Evolutionary conservation across 2,113 vertebrate species (phyloP), one percentile per base, ranked within the genome.

Genomic region (Otocyon megalotis): DNA sequence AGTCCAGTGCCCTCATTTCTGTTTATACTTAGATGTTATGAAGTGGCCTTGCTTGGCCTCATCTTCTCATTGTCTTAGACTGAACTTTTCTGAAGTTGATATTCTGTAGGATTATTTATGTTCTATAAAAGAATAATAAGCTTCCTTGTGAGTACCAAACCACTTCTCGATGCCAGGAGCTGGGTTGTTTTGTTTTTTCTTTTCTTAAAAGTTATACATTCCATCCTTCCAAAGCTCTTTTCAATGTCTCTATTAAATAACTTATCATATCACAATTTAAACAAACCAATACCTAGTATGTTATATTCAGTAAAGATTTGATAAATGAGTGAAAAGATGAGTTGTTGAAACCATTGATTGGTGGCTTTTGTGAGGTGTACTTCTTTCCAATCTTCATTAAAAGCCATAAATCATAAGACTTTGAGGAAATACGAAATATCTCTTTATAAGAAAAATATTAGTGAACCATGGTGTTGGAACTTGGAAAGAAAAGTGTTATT

Each of bases 311-410:
- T 65, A 72, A 80, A 91, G 8, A 5, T 53, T 53, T 65, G 48
- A 79, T 69, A 72, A 62, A 35, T 77, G 10, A 94, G 56, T 93
- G 69, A 79, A 90, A 85, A 94, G 32, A 65, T 80, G 30, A 83
- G 56, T 67, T 60, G 4, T 72, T 87, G 22, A 77, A 71, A 84
- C 8, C 62, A 79, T 32, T 3, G 3, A 50, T 77, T 7, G 67
- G 22, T 74, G 48, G 32, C 4, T 81, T 62, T 9, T 69, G 12
- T 26, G 69, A 63, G n/a, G 48, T 14, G 32, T 2, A 50, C 4
- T 17, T 72, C 4, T n/a, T 83, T 83, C 54, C 26, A 76, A 20
- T 88, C 12, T 69, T 96, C 20, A 28, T 37, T 93, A 35, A 62
- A 69, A 69, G 24, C 30, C 32, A 54, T 72, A 65, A 53, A 54